A percentile compares a stretch with the other conserved stretches of the same genome.
These are phyloP conservation scores for Cossypha heuglini DNA, from an alignment of 2,797 vertebrate species.

Conservation along the genomic window DNA sequence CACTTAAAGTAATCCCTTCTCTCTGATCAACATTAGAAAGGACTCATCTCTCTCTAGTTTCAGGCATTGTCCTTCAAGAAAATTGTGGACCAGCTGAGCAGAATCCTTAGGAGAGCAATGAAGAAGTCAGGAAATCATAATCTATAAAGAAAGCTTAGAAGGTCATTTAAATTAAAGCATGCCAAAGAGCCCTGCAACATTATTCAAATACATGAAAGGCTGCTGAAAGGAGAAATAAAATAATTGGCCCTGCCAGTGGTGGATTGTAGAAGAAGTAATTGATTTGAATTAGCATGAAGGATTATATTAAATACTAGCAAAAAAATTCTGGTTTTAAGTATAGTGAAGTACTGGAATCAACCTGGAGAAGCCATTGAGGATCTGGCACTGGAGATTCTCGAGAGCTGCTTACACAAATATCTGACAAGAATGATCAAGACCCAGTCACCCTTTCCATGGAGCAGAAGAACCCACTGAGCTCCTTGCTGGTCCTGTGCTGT, in stretches of 20 bases:
- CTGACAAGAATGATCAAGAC: background rate
- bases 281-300: background rate
- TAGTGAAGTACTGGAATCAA: background rate
- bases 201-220: background rate
- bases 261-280: background rate
- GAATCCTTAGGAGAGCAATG: background rate
- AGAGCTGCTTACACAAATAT: background rate
- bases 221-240: background rate
- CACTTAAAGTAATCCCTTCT: background rate
- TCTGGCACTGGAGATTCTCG: background rate
- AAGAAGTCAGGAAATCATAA: background rate
- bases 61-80: background rate
- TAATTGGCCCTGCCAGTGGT: background rate
- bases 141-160: background rate
- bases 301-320: background rate
- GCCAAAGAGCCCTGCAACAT: background rate
- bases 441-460: accelerated
- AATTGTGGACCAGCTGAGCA: background rate
- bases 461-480: background rate
- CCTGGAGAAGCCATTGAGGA: background rate
- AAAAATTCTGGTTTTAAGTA: background rate
- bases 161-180: background rate
- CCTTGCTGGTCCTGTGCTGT: background rate
- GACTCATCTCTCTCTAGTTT: background rate
- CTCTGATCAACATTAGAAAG: background rate